Evolutionary conservation across 35 echinoderm and acorn worm genomes (phyloP), one percentile per base, ranked within the genome.

Genomic region (Stichopus chloronotus): DNA sequence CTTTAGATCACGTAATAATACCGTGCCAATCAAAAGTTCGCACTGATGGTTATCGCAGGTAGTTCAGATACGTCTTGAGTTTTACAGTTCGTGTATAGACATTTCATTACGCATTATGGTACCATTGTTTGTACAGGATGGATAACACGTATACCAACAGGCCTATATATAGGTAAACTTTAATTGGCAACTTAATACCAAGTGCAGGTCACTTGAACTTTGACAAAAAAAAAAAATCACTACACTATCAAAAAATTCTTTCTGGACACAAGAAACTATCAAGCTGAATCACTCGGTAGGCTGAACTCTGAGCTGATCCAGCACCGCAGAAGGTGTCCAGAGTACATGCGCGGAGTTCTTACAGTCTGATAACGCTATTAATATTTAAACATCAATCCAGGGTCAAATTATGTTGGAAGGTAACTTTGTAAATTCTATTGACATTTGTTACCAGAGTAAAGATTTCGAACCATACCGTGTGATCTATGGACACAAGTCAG

Each of bases 351-450:
- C 30, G 30, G 30, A 43, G 30, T 43, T 78, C 52, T 85, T 56
- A 85, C 5, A 7, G 9, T 25, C 7, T 23, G 82, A 59, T 85
- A 59, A 85, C 12, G 55, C 14, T 59, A 56, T 85, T 58, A 85
- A 85, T 85, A 58, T 52, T 81, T 81, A 81, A 81, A 52, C 9
- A 56, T 20, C 16, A 85, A 83, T 52, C 82, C 5, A 13, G 17
- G 82, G 54, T 85, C 82, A 85, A 58, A 85, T 23, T 85, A 16
- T 58, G 57, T 25, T 14, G 56, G 55, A 85, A 85, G 82, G 82
- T 85, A 85, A 58, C 82, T 85, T 85, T 85, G 55, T 74, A 74
- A 74, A 24, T 74, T 19, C 17, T 74, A 20, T n/a, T 19, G 69
- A 74, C 69, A 74, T 7, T 74, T 74, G 69, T 74, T 74, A 74